Base-by-base conservation (phyloP, 2,888 invertebrate genomes). In the Zygothrica quintamaculata region DNA sequence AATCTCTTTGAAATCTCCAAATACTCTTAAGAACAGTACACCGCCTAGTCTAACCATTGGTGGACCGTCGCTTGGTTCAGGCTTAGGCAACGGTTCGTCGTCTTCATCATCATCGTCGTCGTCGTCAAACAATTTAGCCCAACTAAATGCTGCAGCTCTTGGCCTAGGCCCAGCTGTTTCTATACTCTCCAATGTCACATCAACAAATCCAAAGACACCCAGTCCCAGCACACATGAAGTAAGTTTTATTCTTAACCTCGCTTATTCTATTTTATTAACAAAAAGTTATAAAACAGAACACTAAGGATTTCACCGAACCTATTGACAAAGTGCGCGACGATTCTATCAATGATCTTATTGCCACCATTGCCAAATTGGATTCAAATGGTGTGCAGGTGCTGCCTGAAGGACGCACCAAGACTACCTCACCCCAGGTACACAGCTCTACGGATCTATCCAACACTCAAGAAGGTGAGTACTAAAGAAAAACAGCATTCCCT, bases 121-220 rank as follows among this genome's bases (percentile, higher is more conserved):
- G n/a, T n/a, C n/a, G n/a, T n/a, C n/a, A n/a, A 77, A 74, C 18
- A 40, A 46, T 22, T 34, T 73, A 43, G 68, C 78, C 3, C 71
- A 78, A 36, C 68, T 89, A 44, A 87, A 89, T 71, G 88, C 89
- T n/a, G 86, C 82, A 12, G 84, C 84, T 3, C 77, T 89, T 36
- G 87, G 84, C 16, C 75, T 89, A 36, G 88, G 89, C 6, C 87
- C 89, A n/a, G 88, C 89, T 50, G 86, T 88, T 9, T 88, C 88
- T 5, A 87, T 91, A 74, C 84, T 90, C 74, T 90, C 91, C 57
- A 91, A 91, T 79, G 91, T 91, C 46, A 94, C 95, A 65, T 96
- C 96, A 72, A 96, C 96, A 76, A 95, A 96, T 91, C 95, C 96
- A 73, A 96, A 96, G 93, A 96, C 96, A 67, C 96, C 96, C 58